Base-by-base conservation (phyloP, 2,113 vertebrate species). In the Psilopsiagon aurifrons region DNA sequence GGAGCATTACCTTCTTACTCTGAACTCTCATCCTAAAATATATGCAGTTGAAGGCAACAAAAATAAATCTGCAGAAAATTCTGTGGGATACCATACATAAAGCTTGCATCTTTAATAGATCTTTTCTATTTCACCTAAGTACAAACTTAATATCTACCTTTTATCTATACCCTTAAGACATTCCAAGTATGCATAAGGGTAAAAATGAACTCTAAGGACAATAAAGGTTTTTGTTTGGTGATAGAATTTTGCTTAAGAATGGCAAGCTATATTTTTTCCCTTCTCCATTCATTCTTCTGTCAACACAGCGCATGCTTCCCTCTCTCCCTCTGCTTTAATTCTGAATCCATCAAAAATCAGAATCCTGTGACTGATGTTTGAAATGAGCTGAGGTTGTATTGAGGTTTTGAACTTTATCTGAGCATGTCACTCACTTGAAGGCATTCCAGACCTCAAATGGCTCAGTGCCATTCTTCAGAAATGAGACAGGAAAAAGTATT, bases 361-460 rank as follows among this genome's bases (percentile, higher is more conserved):
- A 91, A 88, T 92, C 90, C 91, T 95, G 80, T 93, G 94, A 95
- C 90, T 93, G 96, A 97, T 96, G 95, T 95, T 96, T 77, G 66
- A 96, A 97, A 96, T 96, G 74, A 97, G 95, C 83, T 86, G 92
- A 96, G 95, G 95, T 95, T 96, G 93, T 97, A 96, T 92, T 94
- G 96, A 95, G 95, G 95, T 97, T 97, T 95, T 96, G 96, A 95
- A 96, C 96, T 96, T 96, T 92, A 93, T 95, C 94, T 84, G 88
- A 95, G 88, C 88, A 89, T 96, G 95, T 94, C 95, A 97, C 81
- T 97, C 95, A 94, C 90, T 96, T 95, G 94, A 95, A 96, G 95
- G 90, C 88, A 92, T 79, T 94, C 83, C 91, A 97, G 94, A 95
- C 94, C 95, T 96, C 88, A 69, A 83, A 91, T 95, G 95, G 92